phyloP scores from a whole-genome alignment of 2,113 vertebrate genomes.

The Varanus salvator region DNA sequence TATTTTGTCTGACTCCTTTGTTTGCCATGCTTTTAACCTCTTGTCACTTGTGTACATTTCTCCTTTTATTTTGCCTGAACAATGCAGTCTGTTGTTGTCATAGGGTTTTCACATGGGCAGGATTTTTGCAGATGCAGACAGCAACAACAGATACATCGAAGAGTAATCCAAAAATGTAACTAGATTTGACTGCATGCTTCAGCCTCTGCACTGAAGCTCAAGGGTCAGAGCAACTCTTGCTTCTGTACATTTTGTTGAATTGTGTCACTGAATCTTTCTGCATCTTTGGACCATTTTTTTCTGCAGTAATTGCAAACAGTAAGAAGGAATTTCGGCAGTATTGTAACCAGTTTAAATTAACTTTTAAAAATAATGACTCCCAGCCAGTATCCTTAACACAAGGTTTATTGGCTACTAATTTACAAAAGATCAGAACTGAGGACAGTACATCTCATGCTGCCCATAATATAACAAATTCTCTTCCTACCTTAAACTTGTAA shows the following conservation, averaged over 20 bases:
- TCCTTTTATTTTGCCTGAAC: neutral
- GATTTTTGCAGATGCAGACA: neutral
- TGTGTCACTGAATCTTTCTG: neutral
- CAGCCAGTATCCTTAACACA: neutral
- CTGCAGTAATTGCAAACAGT: neutral
- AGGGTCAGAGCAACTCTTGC: neutral
- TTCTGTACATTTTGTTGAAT: neutral
- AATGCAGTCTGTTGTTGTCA: neutral
- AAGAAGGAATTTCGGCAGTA: neutral
- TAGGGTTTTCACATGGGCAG: neutral
- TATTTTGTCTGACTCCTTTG: neutral
- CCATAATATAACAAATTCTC: neutral
- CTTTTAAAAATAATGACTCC: neutral
- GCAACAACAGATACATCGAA: neutral
- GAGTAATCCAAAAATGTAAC: neutral
- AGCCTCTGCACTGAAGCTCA: neutral
- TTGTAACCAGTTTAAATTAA: neutral
- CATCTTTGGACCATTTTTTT: neutral
- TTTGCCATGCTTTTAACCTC: neutral
- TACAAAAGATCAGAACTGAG: neutral
- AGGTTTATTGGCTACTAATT: neutral
- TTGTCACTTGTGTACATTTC: neutral
- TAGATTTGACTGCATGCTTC: neutral
- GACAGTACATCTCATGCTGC: neutral
- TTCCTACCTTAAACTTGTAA: neutral